Evolutionary conservation across 1,140 invertebrate genomes (phyloP).

Genomic region (Metopolophium dirhodum): DNA sequence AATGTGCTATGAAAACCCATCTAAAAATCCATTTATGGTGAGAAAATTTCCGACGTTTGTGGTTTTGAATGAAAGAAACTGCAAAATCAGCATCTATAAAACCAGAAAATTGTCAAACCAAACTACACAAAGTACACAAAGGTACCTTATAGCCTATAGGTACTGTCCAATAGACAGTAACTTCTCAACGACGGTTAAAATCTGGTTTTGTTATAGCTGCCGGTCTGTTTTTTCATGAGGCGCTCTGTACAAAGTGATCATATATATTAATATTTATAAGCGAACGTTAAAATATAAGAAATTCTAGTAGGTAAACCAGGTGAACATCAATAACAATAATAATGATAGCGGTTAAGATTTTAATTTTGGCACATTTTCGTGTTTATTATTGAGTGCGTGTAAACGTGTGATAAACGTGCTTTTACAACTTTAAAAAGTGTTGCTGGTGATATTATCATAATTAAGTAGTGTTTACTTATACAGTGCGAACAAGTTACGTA

Average conservation of each 20-base stretch:
- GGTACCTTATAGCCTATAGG: too few relatives aligned
- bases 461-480: neutral
- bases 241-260: neutral
- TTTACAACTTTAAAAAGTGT: neutral
- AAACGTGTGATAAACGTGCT: neutral
- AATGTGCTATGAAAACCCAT: neutral
- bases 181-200: neutral
- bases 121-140: neutral
- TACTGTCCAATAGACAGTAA: neutral
- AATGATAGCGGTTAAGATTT: too few relatives aligned
- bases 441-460: neutral
- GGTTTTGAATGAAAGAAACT: neutral
- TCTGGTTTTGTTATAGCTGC: neutral
- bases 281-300: neutral
- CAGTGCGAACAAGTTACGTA: neutral
- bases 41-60: neutral
- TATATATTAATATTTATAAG: neutral
- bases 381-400: neutral
- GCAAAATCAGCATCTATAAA: neutral
- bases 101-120: neutral
- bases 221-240: neutral
- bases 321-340: too few relatives aligned
- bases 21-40: neutral
- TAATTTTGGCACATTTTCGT: neutral
- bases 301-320: neutral